phyloP scores from a whole-genome alignment of 53 echinoderm and acorn worm genomes.

The Pentamera pediparva region DNA sequence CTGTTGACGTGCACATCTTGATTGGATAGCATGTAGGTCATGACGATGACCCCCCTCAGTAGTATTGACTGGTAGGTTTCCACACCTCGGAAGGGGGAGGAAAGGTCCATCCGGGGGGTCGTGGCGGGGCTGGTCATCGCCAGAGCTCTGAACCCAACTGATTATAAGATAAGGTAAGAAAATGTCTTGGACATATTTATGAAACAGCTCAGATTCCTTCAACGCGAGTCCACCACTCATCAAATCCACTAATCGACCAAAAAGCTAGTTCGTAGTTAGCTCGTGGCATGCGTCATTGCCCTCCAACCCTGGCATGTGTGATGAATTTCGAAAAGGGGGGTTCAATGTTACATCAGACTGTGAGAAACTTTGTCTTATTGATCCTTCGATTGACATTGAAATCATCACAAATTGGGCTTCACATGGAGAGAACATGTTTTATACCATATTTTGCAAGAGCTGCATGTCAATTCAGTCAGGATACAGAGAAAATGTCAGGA shows the following conservation, averaged over 20 bases:
- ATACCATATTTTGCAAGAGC: no score
- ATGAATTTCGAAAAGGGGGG: not conserved
- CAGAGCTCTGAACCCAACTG: conserved; percentile 29
- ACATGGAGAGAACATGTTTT: no score
- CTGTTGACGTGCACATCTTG: not conserved
- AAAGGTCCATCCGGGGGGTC: conserved; percentile 73
- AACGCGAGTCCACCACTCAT: no score
- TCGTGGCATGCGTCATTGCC: no score
- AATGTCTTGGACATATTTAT: not conserved
- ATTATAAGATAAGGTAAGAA: not conserved
- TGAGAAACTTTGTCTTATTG: no score
- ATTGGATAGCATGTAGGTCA: conserved; percentile 44
- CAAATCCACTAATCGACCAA: no score
- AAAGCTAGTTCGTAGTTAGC: no score
- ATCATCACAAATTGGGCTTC: no score
- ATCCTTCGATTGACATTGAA: no score
- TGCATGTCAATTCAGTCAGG: no score
- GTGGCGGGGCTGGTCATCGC: conserved; percentile 69
- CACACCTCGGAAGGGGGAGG: conserved; percentile 28
- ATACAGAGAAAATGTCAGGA: no score
- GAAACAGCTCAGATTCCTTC: not conserved
- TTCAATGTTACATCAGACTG: no score
- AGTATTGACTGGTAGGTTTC: conserved; percentile 65
- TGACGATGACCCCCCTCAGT: conserved; percentile 66
- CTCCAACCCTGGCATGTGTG: not conserved